phyloP scores from a whole-genome alignment of 2,113 vertebrate genomes.

The Corynorhinus townsendii region DNA sequence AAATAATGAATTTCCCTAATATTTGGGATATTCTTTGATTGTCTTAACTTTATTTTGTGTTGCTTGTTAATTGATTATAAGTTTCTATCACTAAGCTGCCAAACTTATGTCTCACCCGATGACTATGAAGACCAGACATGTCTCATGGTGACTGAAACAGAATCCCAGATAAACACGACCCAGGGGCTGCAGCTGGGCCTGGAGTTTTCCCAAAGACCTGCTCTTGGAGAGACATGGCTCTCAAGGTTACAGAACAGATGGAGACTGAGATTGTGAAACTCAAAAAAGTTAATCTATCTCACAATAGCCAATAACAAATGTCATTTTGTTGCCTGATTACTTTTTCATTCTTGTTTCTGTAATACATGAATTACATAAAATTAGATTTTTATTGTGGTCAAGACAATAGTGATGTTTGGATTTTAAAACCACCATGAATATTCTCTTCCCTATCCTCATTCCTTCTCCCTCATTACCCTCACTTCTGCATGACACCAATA shows the following conservation, averaged over 20 bases:
- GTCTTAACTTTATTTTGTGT: background rate
- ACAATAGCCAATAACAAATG: background rate
- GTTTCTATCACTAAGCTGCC: background rate
- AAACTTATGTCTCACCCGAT: background rate
- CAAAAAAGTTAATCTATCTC: background rate
- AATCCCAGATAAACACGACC: background rate
- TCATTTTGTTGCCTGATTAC: background rate
- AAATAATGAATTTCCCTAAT: background rate
- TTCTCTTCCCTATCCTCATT: background rate
- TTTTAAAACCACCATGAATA: background rate
- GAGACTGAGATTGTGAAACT: background rate
- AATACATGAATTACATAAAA: background rate
- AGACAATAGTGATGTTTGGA: background rate
- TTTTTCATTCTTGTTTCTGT: background rate
- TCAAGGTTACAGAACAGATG: background rate
- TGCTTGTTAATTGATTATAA: background rate
- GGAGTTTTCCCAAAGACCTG: background rate
- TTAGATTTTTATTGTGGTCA: background rate
- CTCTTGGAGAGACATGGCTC: background rate
- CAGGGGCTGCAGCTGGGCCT: accelerated
- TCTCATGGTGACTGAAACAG: background rate
- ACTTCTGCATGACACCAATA: background rate
- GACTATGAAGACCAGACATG: background rate
- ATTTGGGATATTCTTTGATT: background rate
- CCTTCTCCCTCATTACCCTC: background rate